Percentiles rank a stretch among this genome's conserved stretches.
Evolutionary conservation across 2,797 vertebrate species (phyloP).

Genomic region (Melopsittacus undulatus): DNA sequence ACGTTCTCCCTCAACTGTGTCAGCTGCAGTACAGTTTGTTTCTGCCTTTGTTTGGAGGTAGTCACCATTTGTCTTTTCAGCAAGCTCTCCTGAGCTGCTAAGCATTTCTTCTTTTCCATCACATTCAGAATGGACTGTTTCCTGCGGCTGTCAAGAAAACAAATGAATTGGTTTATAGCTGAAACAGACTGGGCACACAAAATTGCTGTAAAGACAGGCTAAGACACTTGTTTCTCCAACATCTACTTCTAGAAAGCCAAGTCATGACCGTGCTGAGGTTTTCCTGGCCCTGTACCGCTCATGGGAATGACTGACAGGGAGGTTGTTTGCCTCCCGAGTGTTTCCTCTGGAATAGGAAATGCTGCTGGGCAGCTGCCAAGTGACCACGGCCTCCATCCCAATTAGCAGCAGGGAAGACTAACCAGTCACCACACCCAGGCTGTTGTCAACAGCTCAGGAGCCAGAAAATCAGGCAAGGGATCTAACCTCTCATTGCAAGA

Average conservation of each 20-base stretch:
- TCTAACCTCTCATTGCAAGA: not conserved
- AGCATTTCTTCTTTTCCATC: not conserved
- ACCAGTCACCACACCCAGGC: not conserved
- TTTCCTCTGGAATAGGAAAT: not conserved
- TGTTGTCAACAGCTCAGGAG: not conserved
- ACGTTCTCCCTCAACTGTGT: not conserved
- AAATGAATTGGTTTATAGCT: not conserved
- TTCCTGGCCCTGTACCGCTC: not conserved
- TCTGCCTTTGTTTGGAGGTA: not conserved
- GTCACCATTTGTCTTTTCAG: not conserved
- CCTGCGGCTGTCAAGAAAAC: conserved; percentile 58
- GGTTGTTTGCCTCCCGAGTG: not conserved
- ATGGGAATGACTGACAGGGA: not conserved
- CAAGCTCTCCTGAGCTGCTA: not conserved
- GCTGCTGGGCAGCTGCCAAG: not conserved
- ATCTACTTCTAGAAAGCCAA: not conserved
- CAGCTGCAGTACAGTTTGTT: not conserved
- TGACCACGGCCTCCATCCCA: accelerated
- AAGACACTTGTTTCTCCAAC: not conserved
- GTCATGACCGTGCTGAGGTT: not conserved
- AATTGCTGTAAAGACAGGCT: not conserved
- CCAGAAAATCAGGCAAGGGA: not conserved
- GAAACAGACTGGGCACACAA: not conserved
- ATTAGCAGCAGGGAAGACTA: not conserved
- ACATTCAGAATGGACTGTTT: not conserved